Conservation (phyloP, 2,797 vertebrate species). For the Micrastur ruficollis region DNA sequence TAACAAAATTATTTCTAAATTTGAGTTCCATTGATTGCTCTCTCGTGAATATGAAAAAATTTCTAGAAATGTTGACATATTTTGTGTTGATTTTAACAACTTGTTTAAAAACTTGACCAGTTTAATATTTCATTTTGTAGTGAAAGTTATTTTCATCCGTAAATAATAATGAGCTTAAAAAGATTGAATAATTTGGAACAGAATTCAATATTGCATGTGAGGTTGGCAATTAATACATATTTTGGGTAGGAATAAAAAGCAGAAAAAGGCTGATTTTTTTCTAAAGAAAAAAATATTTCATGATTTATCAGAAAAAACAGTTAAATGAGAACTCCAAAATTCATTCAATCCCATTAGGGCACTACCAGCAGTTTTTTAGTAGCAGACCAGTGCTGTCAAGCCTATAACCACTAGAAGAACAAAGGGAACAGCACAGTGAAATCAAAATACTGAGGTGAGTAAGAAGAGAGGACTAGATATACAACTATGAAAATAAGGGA, state of each 20-base stretch:
- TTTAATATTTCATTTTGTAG: neutral
- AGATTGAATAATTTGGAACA: neutral
- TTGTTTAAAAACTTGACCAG: neutral
- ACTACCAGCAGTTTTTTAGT: neutral
- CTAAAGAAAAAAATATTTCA: neutral
- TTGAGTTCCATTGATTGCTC: neutral
- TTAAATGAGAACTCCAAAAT: neutral
- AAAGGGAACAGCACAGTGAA: neutral
- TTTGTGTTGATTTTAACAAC: neutral
- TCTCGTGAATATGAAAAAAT: neutral
- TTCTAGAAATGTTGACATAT: neutral
- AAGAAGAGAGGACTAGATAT: neutral
- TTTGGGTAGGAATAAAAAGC: neutral
- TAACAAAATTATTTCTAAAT: neutral
- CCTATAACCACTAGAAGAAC: neutral
- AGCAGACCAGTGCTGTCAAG: neutral
- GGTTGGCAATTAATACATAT: neutral
- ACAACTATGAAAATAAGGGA: neutral
- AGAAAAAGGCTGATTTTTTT: fast-evolving
- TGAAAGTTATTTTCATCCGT: neutral
- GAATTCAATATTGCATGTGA: neutral
- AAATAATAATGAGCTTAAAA: neutral
- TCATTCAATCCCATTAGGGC: neutral
- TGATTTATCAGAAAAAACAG: neutral
- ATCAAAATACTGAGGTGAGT: neutral